Evolutionary conservation across 2,113 vertebrate genomes (phyloP), one percentile per base, ranked within the genome.

Genomic region (Hymenochirus boettgeri): DNA sequence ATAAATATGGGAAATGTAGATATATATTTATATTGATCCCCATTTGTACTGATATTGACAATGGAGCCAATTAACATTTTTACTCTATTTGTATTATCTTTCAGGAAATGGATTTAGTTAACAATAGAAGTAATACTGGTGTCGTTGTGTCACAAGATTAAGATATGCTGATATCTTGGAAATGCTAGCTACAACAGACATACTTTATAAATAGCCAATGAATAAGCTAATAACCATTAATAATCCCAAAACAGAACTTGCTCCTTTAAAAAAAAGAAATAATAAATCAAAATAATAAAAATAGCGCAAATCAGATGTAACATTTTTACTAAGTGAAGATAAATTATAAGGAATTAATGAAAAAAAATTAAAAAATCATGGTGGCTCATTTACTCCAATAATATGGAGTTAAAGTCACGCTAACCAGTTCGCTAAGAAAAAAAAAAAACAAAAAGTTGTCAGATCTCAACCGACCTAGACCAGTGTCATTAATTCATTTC

Each of bases 1-100:
- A 27, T 54, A n/a, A 27, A 54, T 54, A 12, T 33, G 13, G 10
- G 27, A 35, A 19, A 57, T 31, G 19, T 18, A 29, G 12, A 5
- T 21, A 12, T 48, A 48, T 57, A 57, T 57, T n/a, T 35, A 10
- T 29, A 57, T 35, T 35, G 54, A 13, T 35, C 27, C 54, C 3
- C 25, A 54, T 35, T 57, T 57, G 54, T 54, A 57, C 11, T 6
- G 18, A 35, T 35, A 57, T 57, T 22, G 29, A 2, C 12, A 33
- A 17, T 57, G 54, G 8, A 57, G 31, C 31, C 37, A 33, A 57
- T 35, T 35, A 35, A 35, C 54, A n/a, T 33, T 35, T 57, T 35
- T 29, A 12, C 11, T 5, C 54, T 21, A 7, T 22, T 57, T 35
- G 21, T 29, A 19, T 57, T 57, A 33, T 57, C 31, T 33, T 35